A percentile compares a stretch with the other conserved stretches of the same genome.
phyloP scores from a whole-genome alignment of 2,797 vertebrate species.

The Lutjanus campechanus region DNA sequence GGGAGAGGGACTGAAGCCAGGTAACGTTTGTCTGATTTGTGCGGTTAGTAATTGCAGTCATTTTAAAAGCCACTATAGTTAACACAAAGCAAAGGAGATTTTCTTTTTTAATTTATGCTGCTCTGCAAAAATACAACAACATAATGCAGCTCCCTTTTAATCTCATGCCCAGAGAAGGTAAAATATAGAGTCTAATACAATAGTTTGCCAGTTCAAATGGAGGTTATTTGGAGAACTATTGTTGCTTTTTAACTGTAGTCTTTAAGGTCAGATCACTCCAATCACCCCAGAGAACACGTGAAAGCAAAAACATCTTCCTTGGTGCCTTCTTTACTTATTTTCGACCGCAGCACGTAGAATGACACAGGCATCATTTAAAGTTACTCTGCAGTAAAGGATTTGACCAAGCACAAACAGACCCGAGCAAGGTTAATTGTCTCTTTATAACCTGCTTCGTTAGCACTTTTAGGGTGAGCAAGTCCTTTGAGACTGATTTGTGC shows the following conservation, averaged over 20 bases:
- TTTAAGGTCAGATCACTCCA: neutral
- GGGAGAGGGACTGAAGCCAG: neutral
- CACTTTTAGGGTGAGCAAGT: constrained; percentile 45
- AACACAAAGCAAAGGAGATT: neutral
- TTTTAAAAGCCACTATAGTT: constrained; percentile 1
- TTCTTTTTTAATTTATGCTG: neutral
- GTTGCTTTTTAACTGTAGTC: neutral
- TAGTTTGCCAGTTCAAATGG: neutral
- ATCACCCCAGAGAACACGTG: neutral
- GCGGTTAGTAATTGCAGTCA: neutral
- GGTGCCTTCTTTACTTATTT: constrained; percentile 7
- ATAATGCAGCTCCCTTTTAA: neutral
- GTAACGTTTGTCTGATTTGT: neutral
- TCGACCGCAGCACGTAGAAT: neutral
- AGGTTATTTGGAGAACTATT: neutral
- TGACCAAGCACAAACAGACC: constrained; percentile 33
- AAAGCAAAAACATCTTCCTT: neutral
- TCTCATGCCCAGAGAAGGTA: neutral
- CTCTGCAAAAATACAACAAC: neutral
- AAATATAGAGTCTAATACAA: neutral
- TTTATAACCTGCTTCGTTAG: constrained; percentile 54
- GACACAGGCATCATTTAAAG: constrained; percentile 12
- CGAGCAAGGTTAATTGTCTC: constrained; percentile 43
- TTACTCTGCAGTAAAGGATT: constrained; percentile 19
- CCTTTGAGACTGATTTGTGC: constrained; percentile 41